These are phyloP conservation scores for Psephotus haematonotus DNA, from an alignment of 2,113 vertebrate species.

Conservation along the genomic window DNA sequence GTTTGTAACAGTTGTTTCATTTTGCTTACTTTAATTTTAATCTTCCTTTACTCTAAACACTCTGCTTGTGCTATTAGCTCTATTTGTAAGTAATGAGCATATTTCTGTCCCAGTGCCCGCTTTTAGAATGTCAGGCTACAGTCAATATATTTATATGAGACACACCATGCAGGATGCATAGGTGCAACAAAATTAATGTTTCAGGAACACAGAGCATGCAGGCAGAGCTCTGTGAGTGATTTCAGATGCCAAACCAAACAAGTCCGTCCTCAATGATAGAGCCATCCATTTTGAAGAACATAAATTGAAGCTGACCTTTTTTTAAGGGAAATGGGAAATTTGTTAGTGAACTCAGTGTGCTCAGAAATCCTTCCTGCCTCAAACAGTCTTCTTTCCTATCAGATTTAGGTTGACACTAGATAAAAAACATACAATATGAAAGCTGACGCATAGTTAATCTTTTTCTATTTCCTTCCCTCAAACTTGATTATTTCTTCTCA, in stretches of 20 bases:
- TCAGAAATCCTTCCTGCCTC: neutral
- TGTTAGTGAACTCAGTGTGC: neutral
- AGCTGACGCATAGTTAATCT: neutral
- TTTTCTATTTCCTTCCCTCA: neutral
- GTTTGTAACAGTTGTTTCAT: neutral
- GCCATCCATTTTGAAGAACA: neutral
- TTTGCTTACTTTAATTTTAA: neutral
- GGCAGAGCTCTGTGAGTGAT: neutral
- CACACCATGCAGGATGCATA: too few species aligned
- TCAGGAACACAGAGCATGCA: neutral
- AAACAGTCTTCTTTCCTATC: neutral
- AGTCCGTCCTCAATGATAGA: neutral
- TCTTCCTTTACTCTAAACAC: neutral
- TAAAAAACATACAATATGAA: neutral
- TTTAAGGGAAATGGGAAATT: neutral
- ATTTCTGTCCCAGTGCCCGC: neutral
- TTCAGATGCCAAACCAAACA: neutral
- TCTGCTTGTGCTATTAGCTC: neutral
- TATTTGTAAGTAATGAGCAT: neutral
- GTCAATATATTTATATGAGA: neutral
- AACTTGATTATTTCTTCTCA: neutral
- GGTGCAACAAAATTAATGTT: neutral
- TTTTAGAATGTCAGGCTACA: neutral
- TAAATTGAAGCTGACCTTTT: neutral
- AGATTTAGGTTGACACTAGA: neutral